These are phyloP conservation scores for Caenorhabditis sp. DNA, from an alignment of 2,888 invertebrate genomes.

Conservation along the genomic window DNA sequence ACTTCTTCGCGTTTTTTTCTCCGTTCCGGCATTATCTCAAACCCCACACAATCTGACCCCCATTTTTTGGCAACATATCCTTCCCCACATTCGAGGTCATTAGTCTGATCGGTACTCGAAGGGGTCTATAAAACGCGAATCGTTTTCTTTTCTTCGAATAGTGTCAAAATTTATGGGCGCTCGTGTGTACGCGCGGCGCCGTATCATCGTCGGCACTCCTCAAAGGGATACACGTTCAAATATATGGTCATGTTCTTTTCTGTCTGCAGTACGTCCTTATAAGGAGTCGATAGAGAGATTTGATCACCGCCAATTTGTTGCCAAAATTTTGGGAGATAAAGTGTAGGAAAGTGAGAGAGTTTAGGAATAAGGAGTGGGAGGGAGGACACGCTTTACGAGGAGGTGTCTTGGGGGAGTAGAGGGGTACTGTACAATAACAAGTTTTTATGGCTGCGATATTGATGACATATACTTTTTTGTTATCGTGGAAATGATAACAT, in stretches of 20 bases:
- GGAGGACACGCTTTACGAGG: slow-evolving; percentile 55
- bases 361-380: background rate
- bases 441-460: too few species aligned
- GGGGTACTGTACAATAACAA: slow-evolving; percentile 11
- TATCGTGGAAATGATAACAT: too few species aligned
- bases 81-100: slow-evolving; percentile 24
- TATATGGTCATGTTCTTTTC: slow-evolving; percentile 54
- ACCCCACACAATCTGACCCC: background rate
- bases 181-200: slow-evolving; percentile 8
- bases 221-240: slow-evolving; percentile 63
- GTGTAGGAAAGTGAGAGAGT: background rate
- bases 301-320: slow-evolving; percentile 56
- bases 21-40: background rate
- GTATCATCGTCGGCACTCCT: slow-evolving; percentile 15
- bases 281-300: slow-evolving; percentile 39
- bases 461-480: slow-evolving; percentile 4
- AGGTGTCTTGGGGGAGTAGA: slow-evolving; percentile 12
- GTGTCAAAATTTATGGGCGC: slow-evolving; percentile 54
- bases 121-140: slow-evolving; percentile 49
- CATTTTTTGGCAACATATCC: slow-evolving; percentile 23
- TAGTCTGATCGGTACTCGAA: slow-evolving; percentile 29
- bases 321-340: slow-evolving; percentile 31
- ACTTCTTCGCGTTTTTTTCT: too few species aligned
- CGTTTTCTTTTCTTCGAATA: slow-evolving; percentile 40
- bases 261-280: slow-evolving; percentile 7